Evolutionary conservation across 1,140 invertebrate genomes (phyloP).

Genomic region (Latrodectus geometricus): DNA sequence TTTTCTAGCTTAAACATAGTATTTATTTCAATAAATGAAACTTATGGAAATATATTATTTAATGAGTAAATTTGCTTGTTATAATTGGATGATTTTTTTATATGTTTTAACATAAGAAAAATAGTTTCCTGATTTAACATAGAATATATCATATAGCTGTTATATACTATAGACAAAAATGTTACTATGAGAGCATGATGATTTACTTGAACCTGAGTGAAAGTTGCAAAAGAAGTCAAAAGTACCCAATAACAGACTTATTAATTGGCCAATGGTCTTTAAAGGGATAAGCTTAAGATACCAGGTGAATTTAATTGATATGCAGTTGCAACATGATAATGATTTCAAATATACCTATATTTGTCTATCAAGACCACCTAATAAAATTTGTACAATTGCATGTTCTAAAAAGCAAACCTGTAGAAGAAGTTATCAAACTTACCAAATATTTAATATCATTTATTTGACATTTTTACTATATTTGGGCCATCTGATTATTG

Average conservation of each 20-base stretch:
- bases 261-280: constrained; percentile 26
- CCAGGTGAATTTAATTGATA: constrained; percentile 38
- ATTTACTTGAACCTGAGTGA: too few species aligned
- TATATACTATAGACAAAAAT: too few species aligned
- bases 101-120: too few species aligned
- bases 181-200: too few species aligned
- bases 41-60: too few species aligned
- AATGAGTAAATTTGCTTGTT: too few species aligned
- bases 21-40: too few species aligned
- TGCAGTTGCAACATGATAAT: constrained; percentile 23
- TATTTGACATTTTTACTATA: constrained; percentile 35
- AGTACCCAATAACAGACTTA: constrained; percentile 18
- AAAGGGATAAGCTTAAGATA: constrained; percentile 46
- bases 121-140: too few species aligned
- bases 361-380: constrained; percentile 24
- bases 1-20: too few species aligned
- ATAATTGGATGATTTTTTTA: too few species aligned
- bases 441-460: too few species aligned
- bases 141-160: too few species aligned
- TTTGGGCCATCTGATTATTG: constrained; percentile 1
- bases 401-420: constrained; percentile 38
- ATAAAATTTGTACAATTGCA: constrained; percentile 21
- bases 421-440: constrained; percentile 19
- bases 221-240: background rate
- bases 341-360: constrained; percentile 42